phyloP scores from a whole-genome alignment of 2,113 vertebrate species.

The Centropus unirufus region DNA sequence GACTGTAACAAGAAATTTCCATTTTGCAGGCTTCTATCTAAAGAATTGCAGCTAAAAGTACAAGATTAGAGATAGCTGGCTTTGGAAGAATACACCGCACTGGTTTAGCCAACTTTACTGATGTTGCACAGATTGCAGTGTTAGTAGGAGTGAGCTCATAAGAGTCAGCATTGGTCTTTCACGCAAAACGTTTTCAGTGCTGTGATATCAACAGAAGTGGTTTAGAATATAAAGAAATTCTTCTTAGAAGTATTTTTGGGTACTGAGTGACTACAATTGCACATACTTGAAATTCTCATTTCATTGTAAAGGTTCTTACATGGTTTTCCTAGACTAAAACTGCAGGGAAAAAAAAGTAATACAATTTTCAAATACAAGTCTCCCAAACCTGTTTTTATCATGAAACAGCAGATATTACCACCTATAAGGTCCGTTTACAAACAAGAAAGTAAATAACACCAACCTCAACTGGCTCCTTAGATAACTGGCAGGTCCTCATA shows the following conservation, averaged over 20 bases:
- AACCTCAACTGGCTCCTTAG: background rate
- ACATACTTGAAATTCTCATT: background rate
- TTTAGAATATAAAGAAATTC: slow-evolving; percentile 46
- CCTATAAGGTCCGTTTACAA: background rate
- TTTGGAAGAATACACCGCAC: slow-evolving; percentile 11
- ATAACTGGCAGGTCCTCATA: background rate
- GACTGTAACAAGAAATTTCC: background rate
- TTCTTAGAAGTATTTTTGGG: background rate
- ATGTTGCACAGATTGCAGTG: background rate
- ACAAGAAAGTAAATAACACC: background rate
- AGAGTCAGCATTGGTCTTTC: slow-evolving; percentile 1
- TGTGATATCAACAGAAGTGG: background rate
- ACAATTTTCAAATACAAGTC: background rate
- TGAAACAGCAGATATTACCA: background rate
- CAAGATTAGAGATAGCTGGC: background rate
- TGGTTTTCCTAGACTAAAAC: background rate
- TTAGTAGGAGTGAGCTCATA: slow-evolving; percentile 34
- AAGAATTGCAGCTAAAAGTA: background rate
- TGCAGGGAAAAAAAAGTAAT: background rate
- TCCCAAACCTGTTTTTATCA: background rate
- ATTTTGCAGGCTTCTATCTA: background rate
- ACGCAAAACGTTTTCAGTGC: slow-evolving; percentile 54
- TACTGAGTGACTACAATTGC: background rate
- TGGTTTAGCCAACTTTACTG: slow-evolving; percentile 31
- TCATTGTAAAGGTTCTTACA: background rate